Evolutionary conservation across 2,113 vertebrate species (phyloP).

Genomic region (Lophius piscatorius): DNA sequence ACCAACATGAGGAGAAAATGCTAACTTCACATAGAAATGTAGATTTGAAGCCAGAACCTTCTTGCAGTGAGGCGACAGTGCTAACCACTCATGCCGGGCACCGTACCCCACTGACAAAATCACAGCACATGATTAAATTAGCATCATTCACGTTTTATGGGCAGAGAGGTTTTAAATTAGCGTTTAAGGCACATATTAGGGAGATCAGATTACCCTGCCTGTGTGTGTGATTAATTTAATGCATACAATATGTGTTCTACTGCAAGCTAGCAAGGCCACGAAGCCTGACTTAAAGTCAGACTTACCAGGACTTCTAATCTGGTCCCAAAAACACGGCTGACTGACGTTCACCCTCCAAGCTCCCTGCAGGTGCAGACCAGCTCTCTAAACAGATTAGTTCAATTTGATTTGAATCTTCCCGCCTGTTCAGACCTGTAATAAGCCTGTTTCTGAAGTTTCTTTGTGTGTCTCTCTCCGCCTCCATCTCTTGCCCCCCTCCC

Average conservation of each 20-base stretch:
- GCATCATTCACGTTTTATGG: neutral
- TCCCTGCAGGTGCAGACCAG: slow-evolving; percentile 2
- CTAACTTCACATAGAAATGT: too few relatives aligned
- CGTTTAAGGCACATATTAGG: neutral
- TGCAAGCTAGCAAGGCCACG: too few relatives aligned
- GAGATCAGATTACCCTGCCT: neutral
- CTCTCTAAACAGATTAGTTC: slow-evolving; percentile 15
- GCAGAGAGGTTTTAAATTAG: neutral
- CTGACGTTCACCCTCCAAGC: neutral
- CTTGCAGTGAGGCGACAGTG: neutral
- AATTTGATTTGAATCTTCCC: slow-evolving; percentile 29
- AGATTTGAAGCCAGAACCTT: too few relatives aligned
- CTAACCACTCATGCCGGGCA: neutral
- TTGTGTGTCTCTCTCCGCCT: neutral
- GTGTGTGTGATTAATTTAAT: neutral
- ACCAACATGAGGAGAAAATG: too few relatives aligned
- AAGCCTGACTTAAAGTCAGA: too few relatives aligned
- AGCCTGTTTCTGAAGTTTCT: slow-evolving; percentile 29
- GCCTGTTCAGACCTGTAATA: slow-evolving; percentile 27
- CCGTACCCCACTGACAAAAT: neutral
- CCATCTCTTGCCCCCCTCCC: slow-evolving; percentile 13
- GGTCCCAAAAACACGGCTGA: too few relatives aligned
- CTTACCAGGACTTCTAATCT: too few relatives aligned
- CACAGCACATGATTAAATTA: neutral
- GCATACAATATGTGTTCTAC: neutral